Evolutionary conservation across 1,140 invertebrate species (phyloP).

Genomic region (Camponotus pennsylvanicus): DNA sequence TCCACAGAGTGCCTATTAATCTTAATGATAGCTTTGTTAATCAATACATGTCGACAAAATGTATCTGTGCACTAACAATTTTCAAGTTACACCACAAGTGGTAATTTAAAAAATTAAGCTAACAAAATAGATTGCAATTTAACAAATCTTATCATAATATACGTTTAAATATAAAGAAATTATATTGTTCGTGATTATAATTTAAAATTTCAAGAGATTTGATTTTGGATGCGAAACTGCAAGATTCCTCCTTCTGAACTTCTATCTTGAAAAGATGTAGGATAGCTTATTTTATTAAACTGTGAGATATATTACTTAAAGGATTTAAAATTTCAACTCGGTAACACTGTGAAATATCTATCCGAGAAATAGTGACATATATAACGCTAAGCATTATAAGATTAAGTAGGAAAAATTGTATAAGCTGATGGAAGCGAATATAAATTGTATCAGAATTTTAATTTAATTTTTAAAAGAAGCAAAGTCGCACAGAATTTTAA

Average conservation of each 20-base stretch:
- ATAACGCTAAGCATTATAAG: constrained; percentile 2
- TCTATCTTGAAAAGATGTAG: not conserved
- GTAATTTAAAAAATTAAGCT: not conserved
- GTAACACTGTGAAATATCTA: not conserved
- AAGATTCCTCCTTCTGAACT: not conserved
- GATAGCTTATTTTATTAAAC: not conserved
- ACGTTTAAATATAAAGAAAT: not conserved
- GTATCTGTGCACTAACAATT: not conserved
- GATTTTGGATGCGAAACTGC: not conserved
- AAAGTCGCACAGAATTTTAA: not conserved
- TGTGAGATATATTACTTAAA: constrained; percentile 3
- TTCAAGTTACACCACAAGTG: not conserved
- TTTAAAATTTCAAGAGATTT: not conserved
- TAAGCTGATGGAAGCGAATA: not conserved
- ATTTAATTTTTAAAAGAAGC: not conserved
- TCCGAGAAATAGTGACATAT: not conserved
- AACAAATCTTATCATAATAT: too few relatives aligned
- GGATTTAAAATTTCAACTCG: constrained; percentile 34
- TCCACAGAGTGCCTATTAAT: not conserved
- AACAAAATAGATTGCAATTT: not conserved
- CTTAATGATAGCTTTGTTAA: constrained; percentile 29
- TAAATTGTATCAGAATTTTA: constrained; percentile 34
- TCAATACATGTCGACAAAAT: constrained; percentile 25
- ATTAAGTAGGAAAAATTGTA: constrained; percentile 20
- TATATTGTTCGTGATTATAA: not conserved